Base-by-base conservation (phyloP, 2,797 vertebrate species). In the Oryzias dopingdopingensis region DNA sequence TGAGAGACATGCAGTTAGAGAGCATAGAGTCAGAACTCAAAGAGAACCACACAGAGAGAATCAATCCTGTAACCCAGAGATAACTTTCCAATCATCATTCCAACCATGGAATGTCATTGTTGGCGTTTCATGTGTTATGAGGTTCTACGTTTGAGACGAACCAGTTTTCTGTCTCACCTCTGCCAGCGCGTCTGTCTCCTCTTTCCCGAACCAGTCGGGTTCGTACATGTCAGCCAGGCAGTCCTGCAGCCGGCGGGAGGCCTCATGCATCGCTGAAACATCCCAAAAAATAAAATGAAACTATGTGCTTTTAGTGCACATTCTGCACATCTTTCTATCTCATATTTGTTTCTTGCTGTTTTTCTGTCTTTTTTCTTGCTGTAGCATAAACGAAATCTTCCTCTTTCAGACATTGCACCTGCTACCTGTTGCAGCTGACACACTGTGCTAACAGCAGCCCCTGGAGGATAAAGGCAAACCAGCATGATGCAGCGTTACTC, bases 171-270 rank as follows among this genome's bases (percentile, higher is more conserved):
- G 15, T 60, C 91, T 92, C 83, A 98, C 96, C 95, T 98, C 96
- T 4, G 88, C 90, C 49, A 98, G 81, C 45, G 93, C 84, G 77
- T 93, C 93, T 16, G 95, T 92, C 59, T 97, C 95, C 17, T 96
- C 96, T 82, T 95, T 96, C 45, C 97, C 97, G n/a, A 96, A 95
- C 96, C 97, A 99, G 0, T 98, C 96, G 0, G 96, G 94, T 53
- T 99, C 97, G 20, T 97, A 98, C 80, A 98, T 93, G 49, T 98
- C 97, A 47, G 95, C 95, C 77, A 99, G 90, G 84, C 96, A 98
- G 71, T 97, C 95, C 7, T 93, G 95, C 68, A 99, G 91, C 82
- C 93, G 94, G 88, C 95, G 96, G 15, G 96, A 96, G 14, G 96
- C 93, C 7, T 99, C 96, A 0, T 99, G 96, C 95, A 99, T 96